Evolutionary conservation across 2,888 invertebrate species (phyloP), one percentile per base, ranked within the genome.

Genomic region (Thymelicus lineola): DNA sequence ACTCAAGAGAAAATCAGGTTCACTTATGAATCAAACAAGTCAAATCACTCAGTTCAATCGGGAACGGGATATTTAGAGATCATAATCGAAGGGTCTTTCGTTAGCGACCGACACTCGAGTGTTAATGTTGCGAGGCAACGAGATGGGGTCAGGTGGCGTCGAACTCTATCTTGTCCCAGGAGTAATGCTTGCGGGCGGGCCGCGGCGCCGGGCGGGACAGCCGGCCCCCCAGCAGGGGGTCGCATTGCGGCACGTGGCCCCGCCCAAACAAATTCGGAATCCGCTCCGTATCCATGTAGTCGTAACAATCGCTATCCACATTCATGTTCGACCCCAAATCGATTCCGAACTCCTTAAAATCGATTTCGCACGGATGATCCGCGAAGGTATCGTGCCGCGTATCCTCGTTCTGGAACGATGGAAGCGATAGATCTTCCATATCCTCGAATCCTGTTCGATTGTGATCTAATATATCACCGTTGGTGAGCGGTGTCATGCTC

Each of bases 81-180:
- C 85, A 85, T 75, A 77, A 79, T 67, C 74, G 74, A 72, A 77
- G 77, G 76, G 76, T 75, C 72, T 77, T 71, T 73, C 77, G 79
- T 77, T 76, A 77, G 81, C 77, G 75, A 65, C 7, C 48, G 48
- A 15, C 15, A 15, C n/a, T 62, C 70, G 28, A 28, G 35, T 72
- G 68, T 58, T 74, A 67, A 66, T 70, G 75, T 65, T 71, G 62
- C 63, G 67, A 67, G 48, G 66, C 60, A 55, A 75, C 64, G 72
- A 59, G 75, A 65, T 78, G 74, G 82, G 82, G 94, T 94, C 94
- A 94, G 79, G 94, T 93, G 87, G 96, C 95, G 83, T 96, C 96
- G 86, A 95, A 96, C 88, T 97, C 97, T 77, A 96, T 95, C 83
- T 95, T 96, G 85, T 97, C 97, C 97, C 97, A 97, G 15, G 96